Evolutionary conservation across 2,113 vertebrate species (phyloP).

Genomic region (Sinocyclocheilus grahami): DNA sequence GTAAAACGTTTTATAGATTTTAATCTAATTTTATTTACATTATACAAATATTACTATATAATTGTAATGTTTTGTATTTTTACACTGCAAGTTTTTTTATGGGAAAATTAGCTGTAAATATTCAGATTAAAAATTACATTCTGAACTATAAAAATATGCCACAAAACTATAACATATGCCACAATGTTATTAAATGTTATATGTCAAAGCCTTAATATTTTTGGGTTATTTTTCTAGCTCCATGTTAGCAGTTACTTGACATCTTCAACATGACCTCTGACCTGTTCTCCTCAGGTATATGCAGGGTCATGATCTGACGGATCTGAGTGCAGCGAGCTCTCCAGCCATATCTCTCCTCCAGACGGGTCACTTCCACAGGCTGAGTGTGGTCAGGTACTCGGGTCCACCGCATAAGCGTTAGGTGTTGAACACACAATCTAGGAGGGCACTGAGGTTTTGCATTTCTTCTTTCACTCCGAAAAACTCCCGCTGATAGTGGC

Average conservation of each 20-base stretch:
- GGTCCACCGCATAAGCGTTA: conserved; percentile 84
- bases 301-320: conserved; percentile 88
- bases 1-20: background rate
- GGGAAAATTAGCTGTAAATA: background rate
- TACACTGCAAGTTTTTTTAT: background rate
- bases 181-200: no score
- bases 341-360: conserved; percentile 88
- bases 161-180: no score
- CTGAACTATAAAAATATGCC: no score
- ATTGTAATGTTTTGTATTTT: background rate
- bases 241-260: background rate
- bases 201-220: background rate
- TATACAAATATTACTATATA: no score
- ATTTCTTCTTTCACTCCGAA: conserved; percentile 88
- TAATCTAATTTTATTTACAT: no score
- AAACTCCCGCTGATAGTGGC: conserved; percentile 90
- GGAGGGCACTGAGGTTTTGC: conserved; percentile 86
- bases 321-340: conserved; percentile 83
- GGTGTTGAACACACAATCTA: conserved; percentile 86
- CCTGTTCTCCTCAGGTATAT: conserved; percentile 96
- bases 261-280: conserved; percentile 30
- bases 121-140: no score
- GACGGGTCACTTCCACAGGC: conserved; percentile 79
- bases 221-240: background rate
- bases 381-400: conserved; percentile 83